A percentile compares a stretch with the other conserved stretches of the same genome.
Evolutionary conservation across 2,888 invertebrate species (phyloP).

Genomic region (Cosmorhoe ocellata): DNA sequence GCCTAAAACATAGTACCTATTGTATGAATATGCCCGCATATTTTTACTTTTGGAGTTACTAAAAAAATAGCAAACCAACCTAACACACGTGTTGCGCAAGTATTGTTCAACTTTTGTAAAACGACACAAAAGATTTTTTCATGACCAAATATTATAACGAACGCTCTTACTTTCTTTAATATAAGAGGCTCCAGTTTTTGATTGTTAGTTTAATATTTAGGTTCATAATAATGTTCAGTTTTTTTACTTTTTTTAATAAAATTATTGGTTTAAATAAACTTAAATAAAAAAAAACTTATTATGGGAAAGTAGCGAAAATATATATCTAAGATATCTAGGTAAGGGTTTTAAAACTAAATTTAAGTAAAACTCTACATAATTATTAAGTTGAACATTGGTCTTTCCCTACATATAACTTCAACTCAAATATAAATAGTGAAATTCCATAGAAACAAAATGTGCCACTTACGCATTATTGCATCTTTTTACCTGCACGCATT

Average conservation of each 20-base stretch:
- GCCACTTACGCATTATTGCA: slow-evolving; percentile 48
- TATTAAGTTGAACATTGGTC: no score
- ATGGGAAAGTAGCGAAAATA: no score
- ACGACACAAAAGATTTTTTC: slow-evolving; percentile 49
- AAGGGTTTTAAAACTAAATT: no score
- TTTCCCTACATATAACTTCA: no score
- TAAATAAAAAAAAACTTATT: no score
- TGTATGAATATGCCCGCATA: slow-evolving; percentile 15
- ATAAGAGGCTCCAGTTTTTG: slow-evolving; percentile 12
- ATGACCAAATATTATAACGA: slow-evolving; percentile 61
- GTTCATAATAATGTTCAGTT: no score
- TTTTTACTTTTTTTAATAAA: no score
- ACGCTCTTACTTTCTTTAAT: slow-evolving; percentile 72
- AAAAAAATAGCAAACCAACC: slow-evolving; percentile 39
- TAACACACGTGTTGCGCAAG: slow-evolving; percentile 62
- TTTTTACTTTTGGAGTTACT: not conserved
- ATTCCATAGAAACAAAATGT: slow-evolving; percentile 11
- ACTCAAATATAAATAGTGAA: slow-evolving; percentile 4
- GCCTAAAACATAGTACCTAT: no score
- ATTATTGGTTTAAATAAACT: no score
- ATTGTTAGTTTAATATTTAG: no score
- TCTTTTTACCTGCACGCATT: slow-evolving; percentile 71
- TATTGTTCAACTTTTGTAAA: slow-evolving; percentile 53
- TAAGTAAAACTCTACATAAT: no score
- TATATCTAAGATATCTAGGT: no score